These are phyloP conservation scores for Nixonia krombeini DNA, from an alignment of 1,140 invertebrate genomes.

Conservation along the genomic window DNA sequence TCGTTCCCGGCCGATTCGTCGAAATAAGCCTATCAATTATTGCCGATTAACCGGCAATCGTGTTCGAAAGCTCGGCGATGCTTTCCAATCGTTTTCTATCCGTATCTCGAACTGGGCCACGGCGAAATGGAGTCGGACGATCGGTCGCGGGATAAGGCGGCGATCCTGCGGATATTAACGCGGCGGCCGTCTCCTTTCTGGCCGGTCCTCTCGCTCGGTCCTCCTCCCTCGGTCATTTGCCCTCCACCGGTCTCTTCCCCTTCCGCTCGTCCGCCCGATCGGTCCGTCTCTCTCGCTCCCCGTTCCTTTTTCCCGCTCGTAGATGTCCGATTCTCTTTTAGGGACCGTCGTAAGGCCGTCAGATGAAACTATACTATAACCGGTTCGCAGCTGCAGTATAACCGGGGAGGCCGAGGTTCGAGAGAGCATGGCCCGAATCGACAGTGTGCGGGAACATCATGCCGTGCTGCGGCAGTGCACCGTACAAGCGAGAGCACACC, in stretches of 20 bases:
- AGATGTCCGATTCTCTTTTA: constrained; percentile 63
- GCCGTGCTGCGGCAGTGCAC: constrained; percentile 27
- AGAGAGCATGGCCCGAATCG: constrained; percentile 37
- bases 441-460: constrained; percentile 14
- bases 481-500: constrained; percentile 51
- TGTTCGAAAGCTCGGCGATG: no score
- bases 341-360: constrained; percentile 57
- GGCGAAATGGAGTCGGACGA: neutral
- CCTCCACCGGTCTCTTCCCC: constrained; percentile 17
- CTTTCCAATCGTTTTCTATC: no score
- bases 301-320: constrained; percentile 27
- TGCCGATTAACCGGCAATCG: no score
- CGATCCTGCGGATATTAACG: neutral
- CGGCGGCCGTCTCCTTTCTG: neutral
- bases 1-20: no score
- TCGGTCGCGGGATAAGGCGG: constrained; percentile 2
- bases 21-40: no score
- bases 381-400: constrained; percentile 68
- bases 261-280: constrained; percentile 5
- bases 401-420: constrained; percentile 47
- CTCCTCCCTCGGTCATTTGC: constrained; percentile 11
- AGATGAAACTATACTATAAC: constrained; percentile 62
- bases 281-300: neutral
- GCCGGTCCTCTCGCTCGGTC: neutral
- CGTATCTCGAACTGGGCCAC: no score